phyloP scores from a whole-genome alignment of 1,140 invertebrate genomes.

The Sinonovacula constricta region DNA sequence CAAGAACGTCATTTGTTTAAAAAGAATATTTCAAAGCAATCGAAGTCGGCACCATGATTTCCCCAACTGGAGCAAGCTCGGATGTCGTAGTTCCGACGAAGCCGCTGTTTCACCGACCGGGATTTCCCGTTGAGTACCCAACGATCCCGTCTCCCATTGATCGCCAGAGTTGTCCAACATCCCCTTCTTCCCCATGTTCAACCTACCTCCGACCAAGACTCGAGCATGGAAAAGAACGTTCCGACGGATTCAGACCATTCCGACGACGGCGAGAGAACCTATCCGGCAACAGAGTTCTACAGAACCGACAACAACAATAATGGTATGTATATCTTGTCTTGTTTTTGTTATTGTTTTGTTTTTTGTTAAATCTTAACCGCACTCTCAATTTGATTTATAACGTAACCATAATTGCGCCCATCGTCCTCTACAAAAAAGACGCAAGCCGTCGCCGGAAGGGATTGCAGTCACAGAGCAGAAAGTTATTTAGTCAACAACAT shows the following conservation, averaged over 20 bases:
- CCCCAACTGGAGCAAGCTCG: constrained; percentile 10
- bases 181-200: constrained; percentile 37
- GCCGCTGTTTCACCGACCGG: constrained; percentile 39
- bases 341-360: neutral
- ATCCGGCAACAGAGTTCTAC: constrained; percentile 18
- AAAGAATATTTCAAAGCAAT: neutral
- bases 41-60: constrained; percentile 24
- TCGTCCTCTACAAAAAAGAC: too few relatives aligned
- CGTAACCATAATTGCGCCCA: too few relatives aligned
- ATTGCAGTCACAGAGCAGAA: too few relatives aligned
- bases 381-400: too few relatives aligned
- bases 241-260: constrained; percentile 37
- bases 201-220: constrained; percentile 34
- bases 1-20: neutral
- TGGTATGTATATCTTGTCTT: too few relatives aligned
- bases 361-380: neutral
- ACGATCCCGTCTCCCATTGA: constrained; percentile 41
- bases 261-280: constrained; percentile 24
- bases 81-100: constrained; percentile 9
- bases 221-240: constrained; percentile 26
- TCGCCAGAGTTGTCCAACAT: constrained; percentile 44
- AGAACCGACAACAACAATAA: constrained; percentile 5
- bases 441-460: too few relatives aligned
- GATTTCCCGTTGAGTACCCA: constrained; percentile 43
- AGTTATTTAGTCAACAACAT: too few relatives aligned